Percentiles rank a stretch among this genome's conserved stretches.
Evolutionary conservation across 2,113 vertebrate species (phyloP).

Genomic region (Hepsetus odoe): DNA sequence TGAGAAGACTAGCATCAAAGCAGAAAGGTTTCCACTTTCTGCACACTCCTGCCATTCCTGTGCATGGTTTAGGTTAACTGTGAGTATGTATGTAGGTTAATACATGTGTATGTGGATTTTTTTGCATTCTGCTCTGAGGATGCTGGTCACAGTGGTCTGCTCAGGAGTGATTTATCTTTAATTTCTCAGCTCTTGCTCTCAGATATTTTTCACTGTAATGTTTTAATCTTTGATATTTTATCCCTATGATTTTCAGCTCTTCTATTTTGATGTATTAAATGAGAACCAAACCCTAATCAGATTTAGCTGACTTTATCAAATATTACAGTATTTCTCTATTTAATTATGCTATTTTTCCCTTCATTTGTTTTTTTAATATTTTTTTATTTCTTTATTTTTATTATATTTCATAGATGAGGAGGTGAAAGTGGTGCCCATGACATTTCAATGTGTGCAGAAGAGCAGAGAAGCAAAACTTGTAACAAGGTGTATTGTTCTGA

Average conservation of each 20-base stretch:
- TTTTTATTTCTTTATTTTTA: conserved; percentile 26
- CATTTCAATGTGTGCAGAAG: conserved; percentile 26
- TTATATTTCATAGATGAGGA: conserved; percentile 33
- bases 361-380: neutral
- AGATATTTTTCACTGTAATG: neutral
- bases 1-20: neutral
- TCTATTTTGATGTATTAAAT: conserved; percentile 17
- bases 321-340: conserved; percentile 27
- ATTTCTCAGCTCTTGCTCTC: neutral
- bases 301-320: conserved; percentile 4
- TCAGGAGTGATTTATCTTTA: neutral
- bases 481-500: no score
- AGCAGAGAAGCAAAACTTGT: conserved; percentile 5
- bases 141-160: conserved; percentile 21
- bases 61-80: neutral
- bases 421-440: conserved; percentile 28
- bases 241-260: conserved; percentile 12
- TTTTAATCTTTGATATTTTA: conserved; percentile 1
- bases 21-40: conserved; percentile 1
- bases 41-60: conserved; percentile 12
- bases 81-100: neutral
- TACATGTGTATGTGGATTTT: neutral
- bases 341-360: neutral
- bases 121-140: conserved; percentile 23
- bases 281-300: conserved; percentile 30